Conservation (phyloP, 2,113 vertebrate species). For the Centropus unirufus region DNA sequence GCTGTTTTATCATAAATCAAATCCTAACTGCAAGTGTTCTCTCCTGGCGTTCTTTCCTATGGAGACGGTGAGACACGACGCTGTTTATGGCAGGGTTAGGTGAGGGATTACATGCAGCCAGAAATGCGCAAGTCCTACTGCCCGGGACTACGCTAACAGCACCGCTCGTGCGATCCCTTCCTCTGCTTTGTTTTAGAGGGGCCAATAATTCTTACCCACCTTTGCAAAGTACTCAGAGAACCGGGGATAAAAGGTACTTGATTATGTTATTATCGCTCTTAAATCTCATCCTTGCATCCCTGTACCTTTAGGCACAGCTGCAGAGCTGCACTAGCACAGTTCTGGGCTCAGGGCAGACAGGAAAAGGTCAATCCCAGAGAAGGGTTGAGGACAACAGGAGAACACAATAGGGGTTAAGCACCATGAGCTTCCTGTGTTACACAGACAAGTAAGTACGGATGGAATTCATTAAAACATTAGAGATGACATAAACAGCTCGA, state of each 20-base stretch:
- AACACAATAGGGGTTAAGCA: not conserved
- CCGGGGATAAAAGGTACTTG: not conserved
- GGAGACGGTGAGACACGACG: not conserved
- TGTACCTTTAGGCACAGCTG: not conserved
- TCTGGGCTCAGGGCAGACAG: not conserved
- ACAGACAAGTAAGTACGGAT: not conserved
- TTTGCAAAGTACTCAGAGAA: not conserved
- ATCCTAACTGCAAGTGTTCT: not conserved
- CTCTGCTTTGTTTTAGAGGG: not conserved
- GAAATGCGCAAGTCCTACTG: not conserved
- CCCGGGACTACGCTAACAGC: not conserved
- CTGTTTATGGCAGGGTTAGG: not conserved
- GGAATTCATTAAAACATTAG: conserved; percentile 9
- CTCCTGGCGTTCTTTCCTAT: not conserved
- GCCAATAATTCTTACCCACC: not conserved
- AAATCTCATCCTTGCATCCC: not conserved
- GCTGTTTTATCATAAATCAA: conserved; percentile 2
- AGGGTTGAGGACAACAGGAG: not conserved
- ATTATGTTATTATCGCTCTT: not conserved
- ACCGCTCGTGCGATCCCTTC: not conserved
- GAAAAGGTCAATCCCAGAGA: not conserved
- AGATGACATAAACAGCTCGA: not conserved
- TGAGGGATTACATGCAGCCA: not conserved
- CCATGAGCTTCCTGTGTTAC: not conserved
- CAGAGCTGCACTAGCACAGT: not conserved